Evolutionary conservation across 2,888 invertebrate genomes (phyloP), one percentile per base, ranked within the genome.

Genomic region (Cryptus armator): DNA sequence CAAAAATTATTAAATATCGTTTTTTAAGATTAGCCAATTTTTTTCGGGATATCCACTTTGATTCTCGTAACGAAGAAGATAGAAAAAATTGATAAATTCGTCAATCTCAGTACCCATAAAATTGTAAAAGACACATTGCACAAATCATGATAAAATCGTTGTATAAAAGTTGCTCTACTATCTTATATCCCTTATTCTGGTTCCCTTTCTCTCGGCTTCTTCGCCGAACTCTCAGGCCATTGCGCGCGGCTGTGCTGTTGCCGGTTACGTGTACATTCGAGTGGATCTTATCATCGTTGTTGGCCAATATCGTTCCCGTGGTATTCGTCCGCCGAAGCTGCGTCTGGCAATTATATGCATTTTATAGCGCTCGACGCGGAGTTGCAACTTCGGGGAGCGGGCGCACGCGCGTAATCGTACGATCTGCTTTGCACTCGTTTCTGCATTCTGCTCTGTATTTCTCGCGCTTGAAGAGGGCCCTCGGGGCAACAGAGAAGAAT

Each of bases 361-460:
- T 84, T 84, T 81, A 84, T 70, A 74, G 84, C 56, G 51, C 72
- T 66, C 81, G 56, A 12, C 66, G 62, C 81, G 71, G 83, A 85
- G 85, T 9, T 85, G 84, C 87, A 9, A 87, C 86, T 88, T 86
- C 74, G 79, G 86, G 70, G 83, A 77, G 80, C 76, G 72, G 80
- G 81, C 66, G 72, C 71, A 62, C 74, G 68, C 64, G 51, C 68
- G 62, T 89, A 90, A 89, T 90, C 90, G 88, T 84, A 85, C 86
- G 87, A 89, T 90, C 90, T 88, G 83, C 83, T 87, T 87, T 77
- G 84, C 84, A 82, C 87, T 84, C 87, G 87, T 71, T 81, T 77
- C 81, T 64, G 59, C 71, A 37, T 44, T 66, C 80, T 67, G 46
- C 43, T 29, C 62, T n/a, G 32, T 48, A 44, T 64, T 46, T 56